Conservation (phyloP, 1,140 invertebrate genomes). For the Capitella teleta region DNA sequence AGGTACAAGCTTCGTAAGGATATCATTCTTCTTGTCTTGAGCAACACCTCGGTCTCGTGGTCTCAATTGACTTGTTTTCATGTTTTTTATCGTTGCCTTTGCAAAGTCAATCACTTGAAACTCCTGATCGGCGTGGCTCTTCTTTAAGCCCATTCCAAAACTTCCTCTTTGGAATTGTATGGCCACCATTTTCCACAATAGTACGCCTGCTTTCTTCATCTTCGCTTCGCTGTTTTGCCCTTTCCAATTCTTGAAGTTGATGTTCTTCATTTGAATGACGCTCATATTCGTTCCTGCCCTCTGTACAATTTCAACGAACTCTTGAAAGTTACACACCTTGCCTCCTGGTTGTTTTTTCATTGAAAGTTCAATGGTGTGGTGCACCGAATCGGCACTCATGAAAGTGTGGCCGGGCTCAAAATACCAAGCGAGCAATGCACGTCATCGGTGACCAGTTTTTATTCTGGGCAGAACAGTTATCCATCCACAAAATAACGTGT, state of each 20-base stretch:
- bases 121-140: neutral
- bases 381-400: conserved; percentile 8
- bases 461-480: conserved; percentile 1
- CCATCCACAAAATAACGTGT: neutral
- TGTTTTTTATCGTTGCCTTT: neutral
- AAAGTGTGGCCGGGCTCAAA: conserved; percentile 9
- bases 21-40: neutral
- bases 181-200: neutral
- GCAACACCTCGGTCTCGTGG: neutral
- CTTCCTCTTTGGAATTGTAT: neutral
- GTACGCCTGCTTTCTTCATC: neutral
- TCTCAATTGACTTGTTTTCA: neutral
- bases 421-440: neutral
- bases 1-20: neutral
- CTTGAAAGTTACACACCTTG: conserved; percentile 6
- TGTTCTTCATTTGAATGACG: conserved; percentile 4
- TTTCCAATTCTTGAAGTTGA: neutral
- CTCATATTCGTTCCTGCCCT: neutral
- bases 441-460: neutral
- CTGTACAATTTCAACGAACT: neutral
- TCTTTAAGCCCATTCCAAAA: neutral
- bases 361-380: neutral
- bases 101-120: neutral
- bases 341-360: conserved; percentile 5
- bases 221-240: neutral